Conservation (phyloP, 2,888 invertebrate genomes). For the Drosophila percnosoma region DNA sequence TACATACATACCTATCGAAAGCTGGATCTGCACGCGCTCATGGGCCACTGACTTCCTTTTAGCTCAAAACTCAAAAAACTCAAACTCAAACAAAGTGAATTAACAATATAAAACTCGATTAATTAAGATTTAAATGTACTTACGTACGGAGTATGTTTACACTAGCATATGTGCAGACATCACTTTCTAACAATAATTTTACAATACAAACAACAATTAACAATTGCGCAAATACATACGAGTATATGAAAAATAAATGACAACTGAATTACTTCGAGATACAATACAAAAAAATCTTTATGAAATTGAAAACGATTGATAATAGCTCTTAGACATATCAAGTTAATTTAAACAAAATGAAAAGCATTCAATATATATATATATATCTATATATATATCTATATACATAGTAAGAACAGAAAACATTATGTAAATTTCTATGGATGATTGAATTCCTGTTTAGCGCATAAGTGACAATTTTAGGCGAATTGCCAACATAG, state of each 20-base stretch:
- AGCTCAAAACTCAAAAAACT: conserved; percentile 47
- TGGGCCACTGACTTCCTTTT: conserved; percentile 40
- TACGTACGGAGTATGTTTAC: conserved; percentile 2
- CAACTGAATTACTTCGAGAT: conserved; percentile 60
- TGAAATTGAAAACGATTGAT: conserved; percentile 84
- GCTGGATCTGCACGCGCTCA: conserved; percentile 36
- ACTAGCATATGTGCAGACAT: conserved; percentile 22
- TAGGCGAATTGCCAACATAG: conserved; percentile 29
- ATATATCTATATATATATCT: conserved; percentile 37
- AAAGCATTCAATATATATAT: conserved; percentile 42
- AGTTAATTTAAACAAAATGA: conserved; percentile 75
- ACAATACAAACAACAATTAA: conserved; percentile 11
- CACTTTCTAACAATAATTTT: conserved; percentile 55
- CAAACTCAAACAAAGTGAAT: conserved; percentile 55
- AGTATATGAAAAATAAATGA: conserved; percentile 18
- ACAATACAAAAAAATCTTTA: conserved; percentile 60
- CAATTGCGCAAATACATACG: conserved; percentile 4
- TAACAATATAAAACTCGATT: conserved; percentile 53
- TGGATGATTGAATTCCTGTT: conserved; percentile 66
- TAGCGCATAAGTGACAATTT: conserved; percentile 68
- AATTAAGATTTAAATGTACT: conserved; percentile 31
- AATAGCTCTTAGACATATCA: conserved; percentile 85
- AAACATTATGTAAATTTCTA: conserved; percentile 43
- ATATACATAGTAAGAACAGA: conserved; percentile 32
- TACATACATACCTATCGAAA: conserved; percentile 29